Base-by-base conservation (phyloP, 2,888 invertebrate genomes). In the Ophraella communa region DNA sequence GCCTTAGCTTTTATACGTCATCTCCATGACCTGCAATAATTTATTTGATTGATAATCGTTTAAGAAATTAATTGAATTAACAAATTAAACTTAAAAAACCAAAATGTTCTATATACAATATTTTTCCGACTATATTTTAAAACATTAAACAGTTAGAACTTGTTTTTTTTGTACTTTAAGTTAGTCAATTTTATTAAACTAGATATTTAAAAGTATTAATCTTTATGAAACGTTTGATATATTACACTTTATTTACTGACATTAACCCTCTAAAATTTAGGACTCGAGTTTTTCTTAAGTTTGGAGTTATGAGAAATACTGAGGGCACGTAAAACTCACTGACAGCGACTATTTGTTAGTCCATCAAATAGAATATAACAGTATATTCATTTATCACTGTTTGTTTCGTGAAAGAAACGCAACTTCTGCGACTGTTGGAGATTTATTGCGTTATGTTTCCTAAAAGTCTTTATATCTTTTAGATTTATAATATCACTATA, bases 391-490 rank as follows among this genome's bases (percentile, higher is more conserved):
- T 23, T 47, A 23, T 47, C 47, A 47, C 21, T 23, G 23, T 47
- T 47, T 23, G 7, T 5, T 23, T 21, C 21, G 14, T 47, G 23
- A 23, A 23, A 23, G 23, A 21, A 47, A 23, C 5, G n/a, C 47
- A 23, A 47, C 47, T 47, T 21, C 47, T 47, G 21, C 23, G 47
- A 47, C 47, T 21, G 47, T 23, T 47, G n/a, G 23, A 47, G 47
- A 47, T 47, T 47, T 47, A 47, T 47, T 47, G 17, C n/a, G 23
- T 23, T 47, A 47, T 47, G 21, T 47, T 47, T 47, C 23, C 45
- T 23, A n/a, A 47, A 47, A 23, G 47, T 39, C 39, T 17, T 39
- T 17, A 39, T 39, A 39, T 17, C 14, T 39, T n/a, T 39, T 7
- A 39, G 39, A 5, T 39, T 17, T 17, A 5, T 14, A 39, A 17